These are phyloP conservation scores for Trematomus loennbergii DNA, from an alignment of 2,113 vertebrate species.

Conservation along the genomic window DNA sequence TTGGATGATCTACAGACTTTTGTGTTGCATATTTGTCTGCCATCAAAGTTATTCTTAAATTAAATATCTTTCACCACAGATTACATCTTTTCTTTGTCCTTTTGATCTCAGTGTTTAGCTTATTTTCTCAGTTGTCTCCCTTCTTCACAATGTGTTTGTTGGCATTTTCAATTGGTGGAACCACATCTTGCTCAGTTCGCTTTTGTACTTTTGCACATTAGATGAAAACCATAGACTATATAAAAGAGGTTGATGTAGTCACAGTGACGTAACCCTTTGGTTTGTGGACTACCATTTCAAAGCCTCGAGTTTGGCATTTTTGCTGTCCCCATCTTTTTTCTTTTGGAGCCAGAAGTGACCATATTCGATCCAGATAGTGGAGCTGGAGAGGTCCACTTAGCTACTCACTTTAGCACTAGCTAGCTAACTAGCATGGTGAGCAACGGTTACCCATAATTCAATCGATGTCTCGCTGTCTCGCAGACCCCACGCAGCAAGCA, in stretches of 20 bases:
- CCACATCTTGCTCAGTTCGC: not conserved
- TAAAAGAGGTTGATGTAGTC: too few relatives aligned
- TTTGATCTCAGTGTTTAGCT: not conserved
- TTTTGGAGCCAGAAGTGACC: too few relatives aligned
- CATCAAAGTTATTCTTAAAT: not conserved
- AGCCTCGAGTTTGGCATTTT: too few relatives aligned
- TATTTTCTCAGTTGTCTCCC: not conserved
- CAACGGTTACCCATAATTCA: too few relatives aligned
- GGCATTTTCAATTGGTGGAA: constrained; percentile 1
- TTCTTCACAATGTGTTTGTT: not conserved
- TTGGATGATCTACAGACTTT: constrained; percentile 3
- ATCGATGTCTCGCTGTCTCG: too few relatives aligned
- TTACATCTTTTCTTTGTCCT: not conserved
- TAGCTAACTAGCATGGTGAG: too few relatives aligned
- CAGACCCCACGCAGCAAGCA: too few relatives aligned
- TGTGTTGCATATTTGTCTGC: not conserved
- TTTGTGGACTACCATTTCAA: not conserved
- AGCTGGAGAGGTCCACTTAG: too few relatives aligned
- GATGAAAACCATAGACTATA: not conserved
- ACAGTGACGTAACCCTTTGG: not conserved
- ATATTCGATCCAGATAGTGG: too few relatives aligned
- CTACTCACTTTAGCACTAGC: too few relatives aligned
- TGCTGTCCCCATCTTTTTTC: too few relatives aligned
- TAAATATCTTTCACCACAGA: not conserved
- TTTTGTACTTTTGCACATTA: not conserved